Evolutionary conservation across 2,797 vertebrate species (phyloP).

Genomic region (Parotocinclus haroldoi): DNA sequence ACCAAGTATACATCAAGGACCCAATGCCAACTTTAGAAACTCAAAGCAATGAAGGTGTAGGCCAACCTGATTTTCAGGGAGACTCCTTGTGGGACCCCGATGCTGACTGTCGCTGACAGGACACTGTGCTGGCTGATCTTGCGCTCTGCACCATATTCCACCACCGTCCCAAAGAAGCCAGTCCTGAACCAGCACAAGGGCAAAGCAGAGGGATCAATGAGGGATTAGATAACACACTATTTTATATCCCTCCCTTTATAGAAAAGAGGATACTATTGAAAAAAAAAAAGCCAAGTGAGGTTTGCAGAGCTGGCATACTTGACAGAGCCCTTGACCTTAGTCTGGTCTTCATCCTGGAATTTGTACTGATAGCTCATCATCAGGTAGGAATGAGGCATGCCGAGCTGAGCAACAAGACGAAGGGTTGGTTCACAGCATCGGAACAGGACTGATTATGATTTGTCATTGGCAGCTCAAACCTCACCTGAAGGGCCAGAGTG

Average conservation of each 20-base stretch:
- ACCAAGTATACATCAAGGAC: background rate
- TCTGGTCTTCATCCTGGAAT: conserved; percentile 97
- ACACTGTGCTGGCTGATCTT: conserved; percentile 96
- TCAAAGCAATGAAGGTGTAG: no score
- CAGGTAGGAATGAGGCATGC: conserved; percentile 91
- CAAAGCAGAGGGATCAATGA: background rate
- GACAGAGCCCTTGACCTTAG: conserved; percentile 90
- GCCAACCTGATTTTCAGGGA: conserved; percentile 93
- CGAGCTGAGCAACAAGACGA: conserved; percentile 73
- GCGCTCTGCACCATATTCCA: conserved; percentile 95
- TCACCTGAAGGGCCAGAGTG: conserved; percentile 88
- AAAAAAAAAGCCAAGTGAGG: background rate
- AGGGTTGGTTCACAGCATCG: no score
- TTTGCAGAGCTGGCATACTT: conserved; percentile 75
- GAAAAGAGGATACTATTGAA: background rate
- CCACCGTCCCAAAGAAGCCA: conserved; percentile 92
- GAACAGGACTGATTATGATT: no score
- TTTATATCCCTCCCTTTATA: background rate
- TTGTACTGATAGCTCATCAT: conserved; percentile 98
- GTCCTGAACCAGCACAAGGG: conserved; percentile 69
- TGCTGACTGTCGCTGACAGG: conserved; percentile 88
- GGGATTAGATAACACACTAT: background rate
- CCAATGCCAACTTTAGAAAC: no score
- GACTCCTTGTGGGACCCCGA: conserved; percentile 94
- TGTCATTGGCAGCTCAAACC: background rate